Conservation (phyloP, 2,113 vertebrate genomes). For the Ailurus styani region DNA sequence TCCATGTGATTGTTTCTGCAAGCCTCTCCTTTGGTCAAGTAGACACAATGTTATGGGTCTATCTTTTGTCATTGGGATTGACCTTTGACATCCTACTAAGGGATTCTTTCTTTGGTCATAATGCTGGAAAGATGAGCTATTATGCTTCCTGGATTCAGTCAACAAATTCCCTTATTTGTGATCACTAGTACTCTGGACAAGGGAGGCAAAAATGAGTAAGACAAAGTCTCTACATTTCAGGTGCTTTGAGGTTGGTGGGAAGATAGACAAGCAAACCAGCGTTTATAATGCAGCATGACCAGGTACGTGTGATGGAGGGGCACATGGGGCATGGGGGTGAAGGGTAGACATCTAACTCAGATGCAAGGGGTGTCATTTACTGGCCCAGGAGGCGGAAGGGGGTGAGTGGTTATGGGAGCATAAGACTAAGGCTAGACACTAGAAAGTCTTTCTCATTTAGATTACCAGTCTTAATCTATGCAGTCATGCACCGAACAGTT, state of each 20-base stretch:
- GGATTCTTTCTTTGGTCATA: constrained; percentile 8
- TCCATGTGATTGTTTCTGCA: neutral
- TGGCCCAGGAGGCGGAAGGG: neutral
- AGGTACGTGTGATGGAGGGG: neutral
- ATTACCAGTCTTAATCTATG: neutral
- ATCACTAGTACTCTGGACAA: neutral
- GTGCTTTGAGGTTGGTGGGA: neutral
- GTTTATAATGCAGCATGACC: neutral
- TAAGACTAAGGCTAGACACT: neutral
- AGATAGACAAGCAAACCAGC: neutral
- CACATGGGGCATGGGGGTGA: neutral
- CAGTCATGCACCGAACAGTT: neutral
- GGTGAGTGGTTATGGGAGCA: neutral
- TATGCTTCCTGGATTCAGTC: neutral
- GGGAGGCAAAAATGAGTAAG: neutral
- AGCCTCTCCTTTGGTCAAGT: neutral
- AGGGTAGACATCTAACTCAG: neutral
- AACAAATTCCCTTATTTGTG: constrained; percentile 12
- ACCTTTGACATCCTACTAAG: neutral
- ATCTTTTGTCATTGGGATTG: neutral
- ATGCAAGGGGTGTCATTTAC: neutral
- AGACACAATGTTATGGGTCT: neutral
- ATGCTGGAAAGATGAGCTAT: neutral
- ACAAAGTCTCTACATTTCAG: neutral
- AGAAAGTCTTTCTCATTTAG: neutral